Evolutionary conservation across 2,113 vertebrate species (phyloP).

Genomic region (Lonchura striata): DNA sequence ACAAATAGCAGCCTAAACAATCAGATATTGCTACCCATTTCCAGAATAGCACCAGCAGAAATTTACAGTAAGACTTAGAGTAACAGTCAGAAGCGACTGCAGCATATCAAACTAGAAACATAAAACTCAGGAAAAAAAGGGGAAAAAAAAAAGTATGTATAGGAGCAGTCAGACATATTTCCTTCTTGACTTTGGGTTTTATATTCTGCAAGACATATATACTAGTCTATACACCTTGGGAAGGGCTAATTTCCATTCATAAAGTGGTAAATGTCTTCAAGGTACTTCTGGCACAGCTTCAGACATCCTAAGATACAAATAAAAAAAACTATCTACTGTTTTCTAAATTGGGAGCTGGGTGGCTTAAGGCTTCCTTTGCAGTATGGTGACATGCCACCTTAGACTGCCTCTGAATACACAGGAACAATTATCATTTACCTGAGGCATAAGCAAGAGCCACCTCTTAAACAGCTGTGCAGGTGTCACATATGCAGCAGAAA

Average conservation of each 20-base stretch:
- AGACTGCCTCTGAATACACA: background rate
- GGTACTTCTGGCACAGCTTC: background rate
- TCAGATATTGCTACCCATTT: background rate
- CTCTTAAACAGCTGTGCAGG: background rate
- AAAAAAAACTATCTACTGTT: background rate
- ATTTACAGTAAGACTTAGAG: background rate
- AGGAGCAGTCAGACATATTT: background rate
- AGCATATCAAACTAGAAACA: background rate
- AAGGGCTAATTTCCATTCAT: background rate
- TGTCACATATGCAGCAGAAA: background rate
- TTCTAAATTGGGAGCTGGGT: background rate
- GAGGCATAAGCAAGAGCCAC: background rate
- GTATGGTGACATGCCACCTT: background rate
- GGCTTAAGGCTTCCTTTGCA: background rate
- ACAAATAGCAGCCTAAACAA: background rate
- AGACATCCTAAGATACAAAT: background rate
- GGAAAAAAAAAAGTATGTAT: rapidly evolving
- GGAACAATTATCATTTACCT: background rate
- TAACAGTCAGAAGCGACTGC: background rate
- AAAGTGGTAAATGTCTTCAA: background rate
- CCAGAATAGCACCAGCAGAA: background rate
- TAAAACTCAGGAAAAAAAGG: background rate
- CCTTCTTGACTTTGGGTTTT: background rate
- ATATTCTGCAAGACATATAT: background rate
- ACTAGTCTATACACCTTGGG: background rate